phyloP scores from a whole-genome alignment of 2,888 invertebrate species.

The Unio pictorum region DNA sequence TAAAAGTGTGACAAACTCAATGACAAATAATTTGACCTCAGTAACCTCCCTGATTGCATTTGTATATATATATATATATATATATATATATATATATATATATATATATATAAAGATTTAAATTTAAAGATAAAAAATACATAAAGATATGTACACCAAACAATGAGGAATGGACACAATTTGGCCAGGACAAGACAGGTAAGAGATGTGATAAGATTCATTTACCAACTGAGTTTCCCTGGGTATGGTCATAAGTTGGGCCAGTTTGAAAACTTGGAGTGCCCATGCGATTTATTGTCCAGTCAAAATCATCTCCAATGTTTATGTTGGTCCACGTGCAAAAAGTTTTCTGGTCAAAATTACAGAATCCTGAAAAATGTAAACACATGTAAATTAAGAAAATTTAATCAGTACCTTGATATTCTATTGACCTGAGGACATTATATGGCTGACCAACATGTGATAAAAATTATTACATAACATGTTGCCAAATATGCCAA shows the following conservation, averaged over 20 bases:
- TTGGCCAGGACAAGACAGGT: too few relatives aligned
- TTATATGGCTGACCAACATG: too few relatives aligned
- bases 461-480: too few relatives aligned
- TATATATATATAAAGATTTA: too few relatives aligned
- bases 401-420: too few relatives aligned
- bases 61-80: too few relatives aligned
- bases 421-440: too few relatives aligned
- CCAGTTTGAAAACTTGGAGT: conserved; percentile 50
- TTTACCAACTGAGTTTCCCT: conserved; percentile 39
- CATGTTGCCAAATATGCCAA: too few relatives aligned
- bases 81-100: too few relatives aligned
- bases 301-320: conserved; percentile 60
- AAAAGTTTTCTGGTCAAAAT: conserved; percentile 51
- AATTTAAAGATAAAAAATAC: not conserved
- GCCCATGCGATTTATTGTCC: conserved; percentile 43
- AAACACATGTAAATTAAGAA: not conserved
- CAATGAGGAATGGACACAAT: not conserved
- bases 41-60: too few relatives aligned
- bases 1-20: too few relatives aligned
- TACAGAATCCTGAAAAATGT: conserved; percentile 41
- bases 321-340: conserved; percentile 55
- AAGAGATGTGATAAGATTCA: not conserved
- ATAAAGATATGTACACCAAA: not conserved
- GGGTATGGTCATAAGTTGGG: conserved; percentile 60
- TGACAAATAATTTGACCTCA: too few relatives aligned